Evolutionary conservation across 2,888 invertebrate genomes (phyloP).

Genomic region (Andrena hattorfiana): DNA sequence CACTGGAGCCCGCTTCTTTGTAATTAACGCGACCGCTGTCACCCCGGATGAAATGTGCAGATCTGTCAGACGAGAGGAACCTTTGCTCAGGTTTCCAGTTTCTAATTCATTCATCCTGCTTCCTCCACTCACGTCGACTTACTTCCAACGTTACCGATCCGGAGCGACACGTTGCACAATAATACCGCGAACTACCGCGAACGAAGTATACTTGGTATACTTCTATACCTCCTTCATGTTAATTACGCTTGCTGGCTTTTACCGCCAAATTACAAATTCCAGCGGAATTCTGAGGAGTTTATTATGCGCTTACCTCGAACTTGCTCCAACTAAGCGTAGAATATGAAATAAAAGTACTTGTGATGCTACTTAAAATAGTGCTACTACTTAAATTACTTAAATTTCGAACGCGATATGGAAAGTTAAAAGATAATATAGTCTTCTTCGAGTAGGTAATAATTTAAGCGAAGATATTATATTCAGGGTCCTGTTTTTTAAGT

Average conservation of each 20-base stretch:
- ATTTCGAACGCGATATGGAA: no score
- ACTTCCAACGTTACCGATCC: not conserved
- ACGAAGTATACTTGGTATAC: not conserved
- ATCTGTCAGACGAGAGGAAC: not conserved
- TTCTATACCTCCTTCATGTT: not conserved
- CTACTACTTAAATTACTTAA: no score
- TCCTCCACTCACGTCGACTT: not conserved
- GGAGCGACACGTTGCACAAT: not conserved
- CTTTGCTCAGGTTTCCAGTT: conserved; percentile 6
- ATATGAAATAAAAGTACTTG: no score
- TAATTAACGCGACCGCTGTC: not conserved
- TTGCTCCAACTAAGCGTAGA: no score
- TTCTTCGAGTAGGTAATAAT: not conserved
- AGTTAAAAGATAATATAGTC: not conserved
- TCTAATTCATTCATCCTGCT: conserved; percentile 2
- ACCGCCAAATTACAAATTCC: conserved; percentile 16
- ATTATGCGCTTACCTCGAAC: no score
- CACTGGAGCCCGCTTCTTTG: not conserved
- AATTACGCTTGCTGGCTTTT: not conserved
- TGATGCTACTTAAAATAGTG: no score
- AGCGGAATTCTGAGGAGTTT: not conserved
- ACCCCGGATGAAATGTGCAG: not conserved
- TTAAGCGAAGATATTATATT: not conserved
- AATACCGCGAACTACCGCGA: not conserved
- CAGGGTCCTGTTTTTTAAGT: not conserved